Percentiles rank a stretch among this genome's conserved stretches.
These are phyloP conservation scores for Fragum fragum DNA, from an alignment of 2,888 invertebrate species.

Conservation along the genomic window DNA sequence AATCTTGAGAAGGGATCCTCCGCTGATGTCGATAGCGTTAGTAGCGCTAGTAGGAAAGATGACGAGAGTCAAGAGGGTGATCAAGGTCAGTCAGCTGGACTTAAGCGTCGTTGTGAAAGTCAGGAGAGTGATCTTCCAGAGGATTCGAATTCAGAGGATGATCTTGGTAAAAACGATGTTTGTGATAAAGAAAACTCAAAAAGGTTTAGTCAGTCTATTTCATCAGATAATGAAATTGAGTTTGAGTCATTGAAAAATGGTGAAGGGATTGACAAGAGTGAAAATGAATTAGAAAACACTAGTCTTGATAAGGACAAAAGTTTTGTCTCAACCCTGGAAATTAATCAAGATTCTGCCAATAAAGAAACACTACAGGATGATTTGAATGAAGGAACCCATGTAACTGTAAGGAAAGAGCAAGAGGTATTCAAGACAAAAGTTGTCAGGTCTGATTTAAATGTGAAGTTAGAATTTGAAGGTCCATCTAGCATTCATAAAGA, in stretches of 20 bases:
- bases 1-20: constrained; percentile 56
- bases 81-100: constrained; percentile 9
- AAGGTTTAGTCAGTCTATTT: constrained; percentile 64
- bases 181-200: constrained; percentile 41
- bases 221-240: constrained; percentile 57
- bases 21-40: constrained; percentile 50
- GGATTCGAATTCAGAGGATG: constrained; percentile 61
- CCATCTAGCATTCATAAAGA: neutral
- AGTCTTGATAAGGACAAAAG: neutral
- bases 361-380: neutral
- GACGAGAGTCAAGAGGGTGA: constrained; percentile 2
- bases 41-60: constrained; percentile 25
- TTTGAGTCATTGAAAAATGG: neutral
- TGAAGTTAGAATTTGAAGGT: constrained; percentile 28
- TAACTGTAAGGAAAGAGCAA: neutral
- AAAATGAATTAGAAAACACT: too few species aligned
- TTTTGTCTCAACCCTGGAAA: neutral
- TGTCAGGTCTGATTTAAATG: constrained; percentile 19
- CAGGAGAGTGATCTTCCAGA: constrained; percentile 68
- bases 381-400: neutral
- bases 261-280: neutral
- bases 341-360: neutral
- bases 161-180: constrained; percentile 25
- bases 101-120: constrained; percentile 45
- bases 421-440: neutral